Evolutionary conservation across 2,113 vertebrate genomes (phyloP).

Genomic region (Paradoxurus hermaphroditus): DNA sequence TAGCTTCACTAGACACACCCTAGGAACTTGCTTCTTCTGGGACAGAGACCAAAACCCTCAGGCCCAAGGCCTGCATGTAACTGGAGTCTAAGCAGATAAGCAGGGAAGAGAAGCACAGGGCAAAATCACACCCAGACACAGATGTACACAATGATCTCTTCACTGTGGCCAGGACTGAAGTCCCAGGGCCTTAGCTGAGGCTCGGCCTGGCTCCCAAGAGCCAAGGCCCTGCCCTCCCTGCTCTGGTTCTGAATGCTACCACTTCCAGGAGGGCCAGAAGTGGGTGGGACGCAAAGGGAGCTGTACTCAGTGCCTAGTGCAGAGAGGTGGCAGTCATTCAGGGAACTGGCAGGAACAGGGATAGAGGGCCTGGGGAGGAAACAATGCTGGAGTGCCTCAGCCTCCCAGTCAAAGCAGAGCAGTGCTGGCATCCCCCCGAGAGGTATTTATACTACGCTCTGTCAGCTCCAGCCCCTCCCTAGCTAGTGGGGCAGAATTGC

Average conservation of each 20-base stretch:
- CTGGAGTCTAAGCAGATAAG: background rate
- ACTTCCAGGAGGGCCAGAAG: background rate
- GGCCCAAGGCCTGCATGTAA: background rate
- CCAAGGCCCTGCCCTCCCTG: background rate
- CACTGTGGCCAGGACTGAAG: background rate
- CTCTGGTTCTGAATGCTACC: background rate
- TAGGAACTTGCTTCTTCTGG: constrained; percentile 32
- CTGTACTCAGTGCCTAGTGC: background rate
- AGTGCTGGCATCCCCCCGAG: fast-evolving
- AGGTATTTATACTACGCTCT: background rate
- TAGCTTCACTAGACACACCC: background rate
- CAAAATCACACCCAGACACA: background rate
- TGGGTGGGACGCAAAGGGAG: background rate
- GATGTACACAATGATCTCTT: background rate
- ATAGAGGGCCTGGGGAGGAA: background rate
- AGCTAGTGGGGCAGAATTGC: background rate
- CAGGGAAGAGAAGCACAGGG: background rate
- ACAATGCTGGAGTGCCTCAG: background rate
- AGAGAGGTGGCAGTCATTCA: background rate
- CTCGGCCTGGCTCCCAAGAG: background rate
- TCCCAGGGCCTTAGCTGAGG: background rate
- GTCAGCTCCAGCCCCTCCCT: background rate
- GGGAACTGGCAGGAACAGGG: background rate
- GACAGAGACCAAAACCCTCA: background rate
- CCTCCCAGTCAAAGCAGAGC: background rate